Conservation (phyloP, 2,888 invertebrate species). For the Biston stratarius region DNA sequence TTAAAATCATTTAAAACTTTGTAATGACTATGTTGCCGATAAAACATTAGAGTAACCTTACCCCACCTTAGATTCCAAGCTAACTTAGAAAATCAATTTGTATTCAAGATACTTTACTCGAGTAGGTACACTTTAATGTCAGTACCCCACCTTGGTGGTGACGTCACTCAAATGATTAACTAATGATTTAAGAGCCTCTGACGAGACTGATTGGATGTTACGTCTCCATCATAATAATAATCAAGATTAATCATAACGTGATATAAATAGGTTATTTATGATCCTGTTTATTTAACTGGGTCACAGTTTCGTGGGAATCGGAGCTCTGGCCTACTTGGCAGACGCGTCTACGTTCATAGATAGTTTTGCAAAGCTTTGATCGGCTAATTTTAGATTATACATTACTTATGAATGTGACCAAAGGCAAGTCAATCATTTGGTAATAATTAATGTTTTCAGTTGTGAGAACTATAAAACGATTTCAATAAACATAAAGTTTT, state of each 20-base stretch:
- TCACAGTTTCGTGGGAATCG: conserved; percentile 22
- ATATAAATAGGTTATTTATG: conserved; percentile 22
- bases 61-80: not conserved
- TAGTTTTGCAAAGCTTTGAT: conserved; percentile 18
- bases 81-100: conserved; percentile 8
- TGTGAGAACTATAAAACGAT: conserved; percentile 1
- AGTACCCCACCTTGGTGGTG: conserved; percentile 6
- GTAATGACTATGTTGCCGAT: not conserved
- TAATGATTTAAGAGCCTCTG: conserved; percentile 23
- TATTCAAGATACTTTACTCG: not conserved
- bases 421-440: conserved; percentile 16
- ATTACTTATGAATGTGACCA: conserved; percentile 8
- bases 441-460: conserved; percentile 5
- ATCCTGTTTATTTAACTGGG: conserved; percentile 19
- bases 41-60: not conserved
- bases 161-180: conserved; percentile 19
- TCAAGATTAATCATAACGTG: conserved; percentile 16
- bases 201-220: conserved; percentile 17
- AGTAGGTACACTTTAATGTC: not conserved
- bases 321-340: conserved; percentile 27
- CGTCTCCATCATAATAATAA: conserved; percentile 16
- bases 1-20: too few relatives aligned
- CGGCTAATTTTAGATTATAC: conserved; percentile 9
- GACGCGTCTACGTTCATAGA: conserved; percentile 5
- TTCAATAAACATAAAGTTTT: too few relatives aligned